phyloP scores from a whole-genome alignment of 1,140 invertebrate species.

The Trissolcus basalis region DNA sequence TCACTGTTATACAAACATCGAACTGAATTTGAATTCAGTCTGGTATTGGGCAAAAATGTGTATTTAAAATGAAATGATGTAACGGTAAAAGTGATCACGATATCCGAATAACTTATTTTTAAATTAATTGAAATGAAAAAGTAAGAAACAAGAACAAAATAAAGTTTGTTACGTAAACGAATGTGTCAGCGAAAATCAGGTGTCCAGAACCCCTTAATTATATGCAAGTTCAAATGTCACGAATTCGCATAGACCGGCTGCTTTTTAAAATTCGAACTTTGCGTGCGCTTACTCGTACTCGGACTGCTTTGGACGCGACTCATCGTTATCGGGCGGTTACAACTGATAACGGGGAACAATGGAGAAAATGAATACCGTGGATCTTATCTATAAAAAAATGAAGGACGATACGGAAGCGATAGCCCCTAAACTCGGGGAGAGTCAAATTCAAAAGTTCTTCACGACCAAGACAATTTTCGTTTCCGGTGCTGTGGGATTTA shows the following conservation, averaged over 20 bases:
- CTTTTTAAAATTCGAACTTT: slow-evolving; percentile 34
- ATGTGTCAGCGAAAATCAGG: slow-evolving; percentile 50
- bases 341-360: not conserved
- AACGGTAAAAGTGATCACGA: too few relatives aligned
- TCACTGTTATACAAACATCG: slow-evolving; percentile 24
- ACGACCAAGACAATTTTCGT: slow-evolving; percentile 53
- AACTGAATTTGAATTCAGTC: not conserved
- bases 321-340: not conserved
- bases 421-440: slow-evolving; percentile 20
- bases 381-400: slow-evolving; percentile 59
- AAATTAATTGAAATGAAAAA: too few relatives aligned
- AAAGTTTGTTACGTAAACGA: slow-evolving; percentile 42
- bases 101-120: too few relatives aligned
- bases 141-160: not conserved
- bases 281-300: slow-evolving; percentile 32
- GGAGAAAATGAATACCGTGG: slow-evolving; percentile 40
- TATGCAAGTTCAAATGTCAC: slow-evolving; percentile 54
- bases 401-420: slow-evolving; percentile 51
- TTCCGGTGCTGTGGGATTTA: slow-evolving; percentile 76
- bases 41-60: too few relatives aligned
- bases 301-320: slow-evolving; percentile 11
- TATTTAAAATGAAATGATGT: too few relatives aligned
- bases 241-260: slow-evolving; percentile 15
- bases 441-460: slow-evolving; percentile 62
- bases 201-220: slow-evolving; percentile 16